A percentile compares a stretch with the other conserved stretches of the same genome.
These are phyloP conservation scores for Hyperopisus bebe DNA, from an alignment of 2,113 vertebrate species.

Conservation along the genomic window DNA sequence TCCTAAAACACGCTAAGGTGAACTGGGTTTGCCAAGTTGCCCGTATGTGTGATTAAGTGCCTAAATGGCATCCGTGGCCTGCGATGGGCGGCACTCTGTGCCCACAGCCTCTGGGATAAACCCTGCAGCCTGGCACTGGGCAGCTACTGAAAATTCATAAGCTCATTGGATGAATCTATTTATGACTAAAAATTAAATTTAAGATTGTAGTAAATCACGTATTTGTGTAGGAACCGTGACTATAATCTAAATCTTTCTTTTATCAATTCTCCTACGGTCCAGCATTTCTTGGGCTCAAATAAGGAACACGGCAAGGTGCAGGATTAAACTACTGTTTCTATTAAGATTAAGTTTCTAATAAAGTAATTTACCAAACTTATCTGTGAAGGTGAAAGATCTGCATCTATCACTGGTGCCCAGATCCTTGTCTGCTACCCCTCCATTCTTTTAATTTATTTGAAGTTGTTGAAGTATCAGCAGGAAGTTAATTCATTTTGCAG, in stretches of 20 bases:
- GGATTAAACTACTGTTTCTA: constrained; percentile 7
- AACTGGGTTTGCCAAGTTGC: neutral
- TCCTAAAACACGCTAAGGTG: neutral
- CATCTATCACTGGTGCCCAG: neutral
- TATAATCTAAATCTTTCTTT: neutral
- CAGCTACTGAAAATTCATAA: neutral
- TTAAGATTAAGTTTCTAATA: constrained; percentile 13
- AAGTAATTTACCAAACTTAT: constrained; percentile 14
- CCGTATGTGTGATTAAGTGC: neutral
- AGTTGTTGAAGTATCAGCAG: constrained; percentile 9
- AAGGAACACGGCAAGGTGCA: neutral
- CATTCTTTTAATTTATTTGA: constrained; percentile 17
- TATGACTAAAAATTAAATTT: neutral
- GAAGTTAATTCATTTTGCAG: constrained; percentile 18
- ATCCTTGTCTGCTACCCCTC: neutral
- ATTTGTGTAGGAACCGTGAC: neutral
- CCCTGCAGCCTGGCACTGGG: neutral
- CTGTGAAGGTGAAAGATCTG: constrained; percentile 15
- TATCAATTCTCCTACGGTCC: neutral
- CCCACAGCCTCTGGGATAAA: neutral
- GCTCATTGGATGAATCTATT: neutral
- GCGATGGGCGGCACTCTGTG: neutral
- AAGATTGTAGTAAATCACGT: neutral
- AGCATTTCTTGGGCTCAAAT: neutral
- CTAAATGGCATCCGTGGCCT: neutral